Conservation (phyloP, 2,888 invertebrate genomes). For the Lepidochrysops patricia region DNA sequence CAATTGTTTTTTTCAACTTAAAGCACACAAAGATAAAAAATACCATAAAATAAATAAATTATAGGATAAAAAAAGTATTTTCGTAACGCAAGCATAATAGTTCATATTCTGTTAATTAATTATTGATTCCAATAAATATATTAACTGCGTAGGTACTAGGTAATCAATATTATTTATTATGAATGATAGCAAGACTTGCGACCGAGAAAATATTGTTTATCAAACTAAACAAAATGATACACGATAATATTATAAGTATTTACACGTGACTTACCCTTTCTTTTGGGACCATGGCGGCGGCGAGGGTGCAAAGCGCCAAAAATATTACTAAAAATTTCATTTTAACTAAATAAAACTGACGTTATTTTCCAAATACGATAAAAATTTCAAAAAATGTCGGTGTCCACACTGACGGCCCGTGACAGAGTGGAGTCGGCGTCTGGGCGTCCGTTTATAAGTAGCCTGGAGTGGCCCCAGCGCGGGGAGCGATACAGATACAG, state of each 20-base stretch:
- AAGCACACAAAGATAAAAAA: too few relatives aligned
- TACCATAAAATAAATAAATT: too few relatives aligned
- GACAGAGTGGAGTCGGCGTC: conserved; percentile 40
- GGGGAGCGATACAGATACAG: conserved; percentile 8
- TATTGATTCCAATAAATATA: not conserved
- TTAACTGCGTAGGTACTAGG: too few relatives aligned
- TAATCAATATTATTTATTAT: not conserved
- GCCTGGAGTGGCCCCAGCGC: conserved; percentile 25
- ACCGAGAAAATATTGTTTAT: not conserved
- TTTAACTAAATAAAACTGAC: conserved; percentile 16
- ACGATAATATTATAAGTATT: conserved; percentile 14
- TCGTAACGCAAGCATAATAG: not conserved
- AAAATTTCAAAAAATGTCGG: conserved; percentile 21
- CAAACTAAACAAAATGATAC: conserved; percentile 18
- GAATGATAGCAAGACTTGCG: not conserved
- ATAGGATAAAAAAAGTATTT: too few relatives aligned
- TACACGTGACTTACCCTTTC: conserved; percentile 42
- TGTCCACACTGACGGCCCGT: conserved; percentile 32
- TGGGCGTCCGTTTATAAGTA: conserved; percentile 36
- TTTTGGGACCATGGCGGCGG: conserved; percentile 44
- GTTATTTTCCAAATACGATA: conserved; percentile 17
- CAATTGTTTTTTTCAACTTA: too few relatives aligned
- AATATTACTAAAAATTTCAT: conserved; percentile 40
- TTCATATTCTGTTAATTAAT: not conserved
- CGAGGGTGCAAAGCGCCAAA: conserved; percentile 35